These are phyloP conservation scores for Drosophila dives DNA, from an alignment of 2,888 invertebrate genomes.

Conservation along the genomic window DNA sequence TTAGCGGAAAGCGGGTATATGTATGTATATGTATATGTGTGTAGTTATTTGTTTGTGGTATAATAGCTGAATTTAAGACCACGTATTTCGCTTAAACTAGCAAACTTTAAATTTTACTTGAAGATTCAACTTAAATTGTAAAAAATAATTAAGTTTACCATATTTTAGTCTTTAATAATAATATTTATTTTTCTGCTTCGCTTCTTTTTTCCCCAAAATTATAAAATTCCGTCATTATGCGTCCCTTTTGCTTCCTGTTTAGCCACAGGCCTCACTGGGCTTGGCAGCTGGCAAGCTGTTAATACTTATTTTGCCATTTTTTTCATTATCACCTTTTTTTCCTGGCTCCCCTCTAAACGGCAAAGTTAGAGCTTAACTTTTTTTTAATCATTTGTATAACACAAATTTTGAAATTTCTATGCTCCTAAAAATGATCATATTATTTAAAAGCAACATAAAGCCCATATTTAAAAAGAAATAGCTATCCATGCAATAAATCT, in stretches of 20 bases:
- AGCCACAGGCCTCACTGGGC: conserved; percentile 13
- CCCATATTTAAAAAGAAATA: not conserved
- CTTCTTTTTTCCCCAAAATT: conserved; percentile 1
- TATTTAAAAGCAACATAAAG: conserved; percentile 37
- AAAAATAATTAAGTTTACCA: not conserved
- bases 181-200: conserved; percentile 8
- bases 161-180: not conserved
- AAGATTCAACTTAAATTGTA: not conserved
- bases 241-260: not conserved
- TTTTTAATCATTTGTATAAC: not conserved
- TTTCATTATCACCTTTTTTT: conserved; percentile 28
- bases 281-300: conserved; percentile 6
- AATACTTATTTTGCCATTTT: conserved; percentile 17
- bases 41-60: conserved; percentile 2
- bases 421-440: conserved; percentile 24
- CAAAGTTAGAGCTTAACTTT: conserved; percentile 6
- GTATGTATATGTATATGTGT: not conserved
- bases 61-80: not conserved
- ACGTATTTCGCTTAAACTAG: not conserved
- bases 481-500: conserved; percentile 66
- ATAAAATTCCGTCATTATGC: conserved; percentile 10
- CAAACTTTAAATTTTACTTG: not conserved
- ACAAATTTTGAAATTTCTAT: not conserved
- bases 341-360: not conserved
- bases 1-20: not conserved